Evolutionary conservation across 2,113 vertebrate species (phyloP).

Genomic region (Vimba vimba): DNA sequence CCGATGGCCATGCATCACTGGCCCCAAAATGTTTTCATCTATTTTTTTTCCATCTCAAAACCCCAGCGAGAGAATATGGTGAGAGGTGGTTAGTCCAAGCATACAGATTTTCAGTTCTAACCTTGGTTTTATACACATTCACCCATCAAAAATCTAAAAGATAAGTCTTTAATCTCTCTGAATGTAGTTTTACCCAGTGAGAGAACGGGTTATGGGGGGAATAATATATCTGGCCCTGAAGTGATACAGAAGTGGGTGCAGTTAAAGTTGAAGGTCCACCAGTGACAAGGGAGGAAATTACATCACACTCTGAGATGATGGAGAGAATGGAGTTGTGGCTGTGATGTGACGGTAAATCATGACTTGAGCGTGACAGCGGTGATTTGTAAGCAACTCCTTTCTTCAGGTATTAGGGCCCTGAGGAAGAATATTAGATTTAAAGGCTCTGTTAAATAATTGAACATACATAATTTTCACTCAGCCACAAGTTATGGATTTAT

Average conservation of each 20-base stretch:
- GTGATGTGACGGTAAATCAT: slow-evolving; percentile 36
- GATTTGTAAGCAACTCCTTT: slow-evolving; percentile 25
- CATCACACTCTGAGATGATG: slow-evolving; percentile 27
- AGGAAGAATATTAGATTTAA: slow-evolving; percentile 8
- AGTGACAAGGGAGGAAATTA: slow-evolving; percentile 41
- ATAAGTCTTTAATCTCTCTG: slow-evolving; percentile 29
- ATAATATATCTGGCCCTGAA: slow-evolving; percentile 33
- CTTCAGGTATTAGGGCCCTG: slow-evolving; percentile 2
- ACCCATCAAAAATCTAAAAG: slow-evolving; percentile 10
- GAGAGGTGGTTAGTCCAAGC: neutral
- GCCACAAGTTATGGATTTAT: slow-evolving; percentile 3
- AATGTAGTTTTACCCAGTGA: neutral
- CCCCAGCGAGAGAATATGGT: neutral
- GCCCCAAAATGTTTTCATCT: slow-evolving; percentile 70
- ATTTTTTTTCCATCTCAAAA: slow-evolving; percentile 38
- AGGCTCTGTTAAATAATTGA: slow-evolving; percentile 19
- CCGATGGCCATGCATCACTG: slow-evolving; percentile 67
- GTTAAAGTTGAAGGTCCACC: slow-evolving; percentile 38
- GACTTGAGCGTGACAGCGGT: neutral
- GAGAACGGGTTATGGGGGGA: neutral
- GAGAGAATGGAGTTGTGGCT: slow-evolving; percentile 34
- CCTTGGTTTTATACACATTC: slow-evolving; percentile 44
- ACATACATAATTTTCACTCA: neutral
- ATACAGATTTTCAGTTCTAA: slow-evolving; percentile 8
- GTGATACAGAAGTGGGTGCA: neutral